Percentiles rank a stretch among this genome's conserved stretches.
Evolutionary conservation across 1,140 invertebrate species (phyloP).

Genomic region (Condylostylus longicornis): DNA sequence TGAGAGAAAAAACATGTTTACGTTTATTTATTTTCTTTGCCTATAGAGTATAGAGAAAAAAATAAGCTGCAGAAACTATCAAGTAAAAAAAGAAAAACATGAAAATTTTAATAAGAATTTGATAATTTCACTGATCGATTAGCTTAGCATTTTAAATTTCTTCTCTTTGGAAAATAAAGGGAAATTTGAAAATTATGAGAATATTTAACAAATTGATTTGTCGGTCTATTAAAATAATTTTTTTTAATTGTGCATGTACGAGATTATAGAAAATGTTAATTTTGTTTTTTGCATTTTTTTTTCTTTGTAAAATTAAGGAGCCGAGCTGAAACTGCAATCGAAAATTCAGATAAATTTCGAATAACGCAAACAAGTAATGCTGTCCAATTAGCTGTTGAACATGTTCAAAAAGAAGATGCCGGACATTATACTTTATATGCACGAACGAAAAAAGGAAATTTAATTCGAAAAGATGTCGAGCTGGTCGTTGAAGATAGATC

Average conservation of each 20-base stretch:
- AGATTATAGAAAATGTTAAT: conserved; percentile 1
- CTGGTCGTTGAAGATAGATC: conserved; percentile 31
- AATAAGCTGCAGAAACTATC: too few species aligned
- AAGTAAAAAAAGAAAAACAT: too few species aligned
- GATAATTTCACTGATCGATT: too few species aligned
- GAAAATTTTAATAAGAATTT: too few species aligned
- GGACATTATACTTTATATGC: conserved; percentile 30
- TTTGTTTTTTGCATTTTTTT: not conserved
- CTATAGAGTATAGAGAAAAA: too few species aligned
- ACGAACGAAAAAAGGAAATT: conserved; percentile 23
- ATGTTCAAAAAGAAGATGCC: conserved; percentile 30
- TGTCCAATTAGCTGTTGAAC: conserved; percentile 30
- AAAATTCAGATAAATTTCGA: conserved; percentile 29
- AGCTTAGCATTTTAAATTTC: too few species aligned
- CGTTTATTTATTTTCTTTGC: too few species aligned
- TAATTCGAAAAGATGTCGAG: conserved; percentile 26
- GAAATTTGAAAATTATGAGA: not conserved
- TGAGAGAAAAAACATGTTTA: too few species aligned
- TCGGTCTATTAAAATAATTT: not conserved
- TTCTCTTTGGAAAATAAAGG: too few species aligned
- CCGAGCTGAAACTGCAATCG: conserved; percentile 26
- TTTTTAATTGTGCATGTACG: not conserved
- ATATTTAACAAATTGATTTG: not conserved
- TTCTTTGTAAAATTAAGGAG: conserved; percentile 16
- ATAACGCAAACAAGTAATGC: conserved; percentile 31